Conservation (phyloP, 2,113 vertebrate species). For the Rousettus leschenaultii region DNA sequence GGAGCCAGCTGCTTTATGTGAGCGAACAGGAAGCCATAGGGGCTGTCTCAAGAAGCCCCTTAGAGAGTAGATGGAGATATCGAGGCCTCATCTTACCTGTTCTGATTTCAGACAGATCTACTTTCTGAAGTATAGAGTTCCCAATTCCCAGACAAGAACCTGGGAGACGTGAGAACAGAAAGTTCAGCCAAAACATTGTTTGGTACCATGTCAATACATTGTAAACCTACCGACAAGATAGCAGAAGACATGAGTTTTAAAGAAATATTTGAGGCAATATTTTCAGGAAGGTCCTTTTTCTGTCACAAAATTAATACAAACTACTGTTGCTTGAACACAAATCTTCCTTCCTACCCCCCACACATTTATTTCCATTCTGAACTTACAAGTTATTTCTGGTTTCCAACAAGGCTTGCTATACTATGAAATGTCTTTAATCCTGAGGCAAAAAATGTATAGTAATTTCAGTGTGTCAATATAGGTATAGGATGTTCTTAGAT, state of each 20-base stretch:
- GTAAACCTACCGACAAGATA: neutral
- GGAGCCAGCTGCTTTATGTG: neutral
- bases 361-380: neutral
- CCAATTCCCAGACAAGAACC: neutral
- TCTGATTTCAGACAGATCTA: neutral
- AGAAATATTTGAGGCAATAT: neutral
- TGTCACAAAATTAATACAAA: neutral
- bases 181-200: neutral
- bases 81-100: accelerated
- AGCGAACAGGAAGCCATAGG: neutral
- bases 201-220: neutral
- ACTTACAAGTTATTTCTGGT: neutral
- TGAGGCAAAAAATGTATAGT: neutral
- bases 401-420: neutral
- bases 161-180: neutral
- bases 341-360: neutral
- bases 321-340: neutral
- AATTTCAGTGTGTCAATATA: neutral
- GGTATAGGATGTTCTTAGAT: neutral
- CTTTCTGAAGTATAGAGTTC: neutral
- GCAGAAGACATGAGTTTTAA: neutral
- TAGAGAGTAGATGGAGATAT: neutral
- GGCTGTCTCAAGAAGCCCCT: neutral
- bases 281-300: neutral
- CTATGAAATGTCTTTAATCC: neutral